These are phyloP conservation scores for Macquaria ambigua DNA, from an alignment of 2,113 vertebrate genomes.

Conservation along the genomic window DNA sequence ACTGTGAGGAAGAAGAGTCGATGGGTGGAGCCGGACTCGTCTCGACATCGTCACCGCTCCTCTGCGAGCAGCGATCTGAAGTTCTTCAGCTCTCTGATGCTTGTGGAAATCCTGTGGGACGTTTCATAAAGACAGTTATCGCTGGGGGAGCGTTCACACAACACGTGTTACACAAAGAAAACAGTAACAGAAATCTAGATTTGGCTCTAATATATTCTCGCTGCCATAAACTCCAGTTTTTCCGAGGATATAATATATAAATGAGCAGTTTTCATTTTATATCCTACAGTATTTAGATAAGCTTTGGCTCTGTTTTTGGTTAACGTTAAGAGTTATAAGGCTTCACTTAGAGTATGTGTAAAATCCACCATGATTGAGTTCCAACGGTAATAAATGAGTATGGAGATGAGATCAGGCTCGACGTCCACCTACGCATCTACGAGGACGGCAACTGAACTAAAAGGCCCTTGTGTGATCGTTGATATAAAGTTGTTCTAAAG, in stretches of 20 bases:
- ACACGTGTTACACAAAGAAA: neutral
- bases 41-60: slow-evolving; percentile 62
- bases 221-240: neutral
- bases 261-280: too few species aligned
- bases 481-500: too few species aligned
- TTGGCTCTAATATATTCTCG: neutral
- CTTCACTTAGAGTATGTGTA: too few species aligned
- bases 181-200: neutral
- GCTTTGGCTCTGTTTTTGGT: too few species aligned
- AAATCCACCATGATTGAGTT: too few species aligned
- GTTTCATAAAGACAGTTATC: neutral
- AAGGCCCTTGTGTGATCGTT: too few species aligned
- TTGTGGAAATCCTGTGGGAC: slow-evolving; percentile 92
- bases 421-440: too few species aligned
- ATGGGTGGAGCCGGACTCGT: neutral
- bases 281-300: too few species aligned
- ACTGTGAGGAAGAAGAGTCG: neutral
- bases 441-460: too few species aligned
- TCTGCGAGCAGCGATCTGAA: slow-evolving; percentile 87
- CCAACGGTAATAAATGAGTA: too few species aligned
- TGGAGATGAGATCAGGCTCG: too few species aligned
- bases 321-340: too few species aligned
- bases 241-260: neutral
- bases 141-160: neutral
- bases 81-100: slow-evolving; percentile 91